Conservation (phyloP, 1,140 invertebrate species). For the Pentalonia nigronervosa region DNA sequence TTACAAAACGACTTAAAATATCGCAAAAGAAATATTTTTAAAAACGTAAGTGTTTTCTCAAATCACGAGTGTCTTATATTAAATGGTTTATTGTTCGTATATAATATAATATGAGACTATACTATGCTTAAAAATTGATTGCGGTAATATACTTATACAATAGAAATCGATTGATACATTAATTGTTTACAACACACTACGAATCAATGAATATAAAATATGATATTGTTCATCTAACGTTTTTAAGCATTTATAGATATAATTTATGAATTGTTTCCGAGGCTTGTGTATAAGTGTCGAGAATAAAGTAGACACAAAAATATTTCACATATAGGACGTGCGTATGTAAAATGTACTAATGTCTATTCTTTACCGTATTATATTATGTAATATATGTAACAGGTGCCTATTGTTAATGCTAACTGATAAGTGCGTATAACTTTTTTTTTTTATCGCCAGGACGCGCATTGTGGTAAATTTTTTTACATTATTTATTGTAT, state of each 20-base stretch:
- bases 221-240: neutral
- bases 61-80: too few relatives aligned
- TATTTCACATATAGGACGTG: neutral
- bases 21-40: too few relatives aligned
- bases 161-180: neutral
- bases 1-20: too few relatives aligned
- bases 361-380: neutral
- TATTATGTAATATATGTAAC: neutral
- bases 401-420: neutral
- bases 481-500: conserved; percentile 16
- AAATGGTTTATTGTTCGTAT: too few relatives aligned
- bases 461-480: neutral
- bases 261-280: neutral
- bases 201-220: neutral
- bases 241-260: neutral
- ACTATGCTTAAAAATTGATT: neutral
- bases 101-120: too few relatives aligned
- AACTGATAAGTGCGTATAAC: neutral
- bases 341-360: neutral
- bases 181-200: neutral
- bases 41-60: too few relatives aligned
- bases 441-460: neutral
- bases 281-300: neutral
- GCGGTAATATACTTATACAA: neutral
- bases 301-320: neutral